Evolutionary conservation across 2,113 vertebrate species (phyloP).

Genomic region (Corythornis cristatus): DNA sequence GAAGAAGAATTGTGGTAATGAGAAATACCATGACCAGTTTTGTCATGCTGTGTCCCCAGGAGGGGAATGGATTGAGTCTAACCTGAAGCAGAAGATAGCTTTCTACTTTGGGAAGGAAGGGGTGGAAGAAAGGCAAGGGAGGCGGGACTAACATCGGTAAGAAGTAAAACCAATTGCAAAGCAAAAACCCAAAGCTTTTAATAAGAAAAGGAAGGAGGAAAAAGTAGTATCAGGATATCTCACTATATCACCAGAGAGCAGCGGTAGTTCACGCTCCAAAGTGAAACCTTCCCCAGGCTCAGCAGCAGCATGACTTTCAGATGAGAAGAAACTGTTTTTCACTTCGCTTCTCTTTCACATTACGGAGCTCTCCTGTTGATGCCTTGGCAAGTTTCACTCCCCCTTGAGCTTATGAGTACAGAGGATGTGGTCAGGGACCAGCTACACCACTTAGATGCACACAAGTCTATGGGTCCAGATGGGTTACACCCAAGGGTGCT

Average conservation of each 20-base stretch:
- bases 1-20: not conserved
- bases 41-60: not conserved
- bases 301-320: not conserved
- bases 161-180: not conserved
- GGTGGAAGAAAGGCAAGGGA: not conserved
- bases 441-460: too few relatives aligned
- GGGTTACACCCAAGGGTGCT: too few relatives aligned
- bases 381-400: not conserved
- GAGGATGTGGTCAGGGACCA: too few relatives aligned
- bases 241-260: not conserved
- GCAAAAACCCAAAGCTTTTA: not conserved
- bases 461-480: too few relatives aligned
- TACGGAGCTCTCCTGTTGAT: not conserved
- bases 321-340: conserved; percentile 5
- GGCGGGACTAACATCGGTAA: accelerated
- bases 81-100: not conserved
- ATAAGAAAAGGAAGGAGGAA: not conserved
- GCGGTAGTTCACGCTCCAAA: not conserved
- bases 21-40: not conserved
- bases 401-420: too few relatives aligned
- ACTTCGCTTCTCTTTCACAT: not conserved
- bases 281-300: not conserved
- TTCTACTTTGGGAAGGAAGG: not conserved
- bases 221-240: not conserved
- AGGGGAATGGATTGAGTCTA: not conserved